These are phyloP conservation scores for Agriopis marginaria DNA, from an alignment of 2,888 invertebrate genomes.

Conservation along the genomic window DNA sequence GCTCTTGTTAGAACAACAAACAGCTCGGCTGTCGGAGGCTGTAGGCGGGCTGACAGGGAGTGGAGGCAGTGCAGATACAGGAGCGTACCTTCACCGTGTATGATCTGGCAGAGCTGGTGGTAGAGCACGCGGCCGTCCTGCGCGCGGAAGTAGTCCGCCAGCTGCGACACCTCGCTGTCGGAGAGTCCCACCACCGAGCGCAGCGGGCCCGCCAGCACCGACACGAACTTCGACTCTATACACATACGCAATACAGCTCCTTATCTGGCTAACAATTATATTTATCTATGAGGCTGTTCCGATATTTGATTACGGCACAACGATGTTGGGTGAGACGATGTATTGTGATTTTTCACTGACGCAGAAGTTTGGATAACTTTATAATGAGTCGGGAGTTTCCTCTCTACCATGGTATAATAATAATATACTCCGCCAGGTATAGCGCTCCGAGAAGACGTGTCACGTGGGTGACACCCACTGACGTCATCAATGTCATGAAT, in stretches of 20 bases:
- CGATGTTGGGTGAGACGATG: neutral
- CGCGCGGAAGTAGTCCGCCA: slow-evolving; percentile 92
- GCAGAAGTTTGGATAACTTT: too few species aligned
- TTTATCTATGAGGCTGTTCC: too few species aligned
- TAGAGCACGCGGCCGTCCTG: slow-evolving; percentile 92
- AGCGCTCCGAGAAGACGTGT: too few species aligned
- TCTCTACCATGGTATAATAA: too few species aligned
- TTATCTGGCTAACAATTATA: neutral
- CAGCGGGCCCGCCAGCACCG: slow-evolving; percentile 89
- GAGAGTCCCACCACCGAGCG: slow-evolving; percentile 89
- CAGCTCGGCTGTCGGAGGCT: too few species aligned
- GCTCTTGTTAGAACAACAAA: too few species aligned
- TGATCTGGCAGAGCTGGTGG: slow-evolving; percentile 90
- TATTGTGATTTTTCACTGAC: too few species aligned
- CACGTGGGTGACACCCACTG: too few species aligned
- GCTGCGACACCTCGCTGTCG: slow-evolving; percentile 90
- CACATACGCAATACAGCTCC: neutral
- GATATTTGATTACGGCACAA: neutral
- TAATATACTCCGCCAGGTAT: too few species aligned
- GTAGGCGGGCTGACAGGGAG: neutral
- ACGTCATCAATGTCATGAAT: too few species aligned
- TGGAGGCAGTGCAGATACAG: neutral
- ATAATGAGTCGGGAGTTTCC: too few species aligned
- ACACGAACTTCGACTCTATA: slow-evolving; percentile 90
- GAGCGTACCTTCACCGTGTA: slow-evolving; percentile 88